A percentile compares a stretch with the other conserved stretches of the same genome.
Evolutionary conservation across 2,888 invertebrate species (phyloP).

Genomic region (Euzetes globulus): DNA sequence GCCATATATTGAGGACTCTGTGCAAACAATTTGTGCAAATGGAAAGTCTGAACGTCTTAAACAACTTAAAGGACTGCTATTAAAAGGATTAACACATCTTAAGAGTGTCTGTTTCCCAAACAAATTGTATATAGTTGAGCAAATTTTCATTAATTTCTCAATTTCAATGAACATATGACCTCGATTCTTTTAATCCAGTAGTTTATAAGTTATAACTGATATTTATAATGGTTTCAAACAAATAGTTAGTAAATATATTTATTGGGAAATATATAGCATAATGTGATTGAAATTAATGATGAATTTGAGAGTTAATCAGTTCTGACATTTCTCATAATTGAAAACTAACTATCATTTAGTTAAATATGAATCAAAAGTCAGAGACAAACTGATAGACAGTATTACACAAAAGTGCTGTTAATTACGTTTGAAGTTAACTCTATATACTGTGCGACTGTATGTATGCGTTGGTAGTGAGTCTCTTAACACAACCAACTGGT

Average conservation of each 20-base stretch:
- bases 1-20: neutral
- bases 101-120: neutral
- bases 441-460: neutral
- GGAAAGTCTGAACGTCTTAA: neutral
- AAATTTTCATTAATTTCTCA: too few relatives aligned
- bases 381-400: neutral
- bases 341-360: neutral
- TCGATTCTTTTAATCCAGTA: too few relatives aligned
- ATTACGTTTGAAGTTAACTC: constrained; percentile 1
- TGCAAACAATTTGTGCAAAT: constrained; percentile 12
- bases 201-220: neutral
- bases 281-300: neutral
- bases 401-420: neutral
- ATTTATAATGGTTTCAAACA: neutral
- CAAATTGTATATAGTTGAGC: neutral
- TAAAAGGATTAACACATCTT: neutral
- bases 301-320: neutral
- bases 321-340: neutral
- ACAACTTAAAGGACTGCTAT: neutral
- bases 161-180: too few relatives aligned
- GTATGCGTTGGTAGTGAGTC: neutral
- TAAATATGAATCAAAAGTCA: neutral
- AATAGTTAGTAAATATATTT: neutral
- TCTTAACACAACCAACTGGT: neutral
- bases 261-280: neutral